phyloP scores from a whole-genome alignment of 2,888 invertebrate species.

The Imbricaverruca yamaguchii region DNA sequence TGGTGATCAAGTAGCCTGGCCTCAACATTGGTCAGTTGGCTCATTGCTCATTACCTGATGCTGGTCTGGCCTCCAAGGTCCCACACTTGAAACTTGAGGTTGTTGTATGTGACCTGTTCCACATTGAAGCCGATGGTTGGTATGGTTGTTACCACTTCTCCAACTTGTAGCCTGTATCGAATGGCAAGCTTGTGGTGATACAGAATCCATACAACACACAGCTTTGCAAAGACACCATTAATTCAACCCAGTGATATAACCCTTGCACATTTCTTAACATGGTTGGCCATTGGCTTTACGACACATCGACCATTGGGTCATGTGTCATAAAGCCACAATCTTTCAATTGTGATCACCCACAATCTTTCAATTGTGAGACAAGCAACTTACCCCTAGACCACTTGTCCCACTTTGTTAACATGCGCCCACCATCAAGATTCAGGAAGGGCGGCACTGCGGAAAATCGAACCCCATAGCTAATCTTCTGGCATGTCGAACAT shows the following conservation, averaged over 20 bases:
- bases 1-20: too few relatives aligned
- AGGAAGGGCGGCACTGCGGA: too few relatives aligned
- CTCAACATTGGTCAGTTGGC: too few relatives aligned
- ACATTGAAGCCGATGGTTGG: constrained; percentile 99
- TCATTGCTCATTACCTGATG: constrained; percentile 62
- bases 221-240: not conserved
- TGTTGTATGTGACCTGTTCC: constrained; percentile 97
- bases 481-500: too few relatives aligned
- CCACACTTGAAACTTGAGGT: constrained; percentile 97
- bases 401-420: too few relatives aligned
- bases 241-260: not conserved
- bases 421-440: too few relatives aligned
- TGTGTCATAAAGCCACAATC: not conserved
- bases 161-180: constrained; percentile 71
- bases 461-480: too few relatives aligned
- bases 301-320: too few relatives aligned
- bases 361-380: too few relatives aligned
- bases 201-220: not conserved
- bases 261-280: not conserved
- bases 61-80: constrained; percentile 98
- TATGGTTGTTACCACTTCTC: constrained; percentile 96
- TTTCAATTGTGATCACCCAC: not conserved
- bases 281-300: too few relatives aligned
- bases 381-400: too few relatives aligned
- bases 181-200: constrained; percentile 28